Base-by-base conservation (phyloP, 2,113 vertebrate species). In the Cinclus mexicanus region DNA sequence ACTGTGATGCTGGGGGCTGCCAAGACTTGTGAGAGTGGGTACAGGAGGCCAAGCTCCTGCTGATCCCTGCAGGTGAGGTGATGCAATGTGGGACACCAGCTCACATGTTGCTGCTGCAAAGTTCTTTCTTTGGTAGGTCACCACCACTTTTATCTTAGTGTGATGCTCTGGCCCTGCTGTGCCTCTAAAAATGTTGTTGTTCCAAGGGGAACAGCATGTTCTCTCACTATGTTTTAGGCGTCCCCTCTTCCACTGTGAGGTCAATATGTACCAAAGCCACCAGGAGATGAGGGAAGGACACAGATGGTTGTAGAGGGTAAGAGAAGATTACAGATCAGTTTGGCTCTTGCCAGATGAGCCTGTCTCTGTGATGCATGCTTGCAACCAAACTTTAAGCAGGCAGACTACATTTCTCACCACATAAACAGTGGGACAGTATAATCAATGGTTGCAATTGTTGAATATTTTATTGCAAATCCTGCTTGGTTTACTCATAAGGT, bases 1-100 rank as follows among this genome's bases (percentile, higher is more conserved):
- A 6, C 17, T 2, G 0, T 10, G 6, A 64, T 6, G 11, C 19
- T 2, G 3, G 31, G 10, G 14, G 33, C 39, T 82, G 33, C 52
- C 10, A 2, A 22, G 47, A 46, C 46, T 77, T 89, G 28, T 39
- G 2, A 0, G 22, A 57, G 35, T 5, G 19, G 15, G 9, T 78
- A 57, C 39, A 75, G 56, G 35, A 93, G 61, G 77, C 52, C 50
- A 84, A 67, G 25, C 6, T 31, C 14, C 31, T 8, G 4, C 50
- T 47, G 42, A 33, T 77, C 42, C 52, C 41, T 91, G 35, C 65
- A 84, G 89, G 56, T 74, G 52, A 83, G 52, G 52, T 14, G 5
- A 75, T 64, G 37, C 1, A 5, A 31, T 25, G 23, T 1, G 4
- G 65, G 37, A 46, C 57, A 85, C 28, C 69, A 85, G 39, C 53